Evolutionary conservation across 1,140 invertebrate genomes (phyloP), one percentile per base, ranked within the genome.

Genomic region (Zophobas atratus): DNA sequence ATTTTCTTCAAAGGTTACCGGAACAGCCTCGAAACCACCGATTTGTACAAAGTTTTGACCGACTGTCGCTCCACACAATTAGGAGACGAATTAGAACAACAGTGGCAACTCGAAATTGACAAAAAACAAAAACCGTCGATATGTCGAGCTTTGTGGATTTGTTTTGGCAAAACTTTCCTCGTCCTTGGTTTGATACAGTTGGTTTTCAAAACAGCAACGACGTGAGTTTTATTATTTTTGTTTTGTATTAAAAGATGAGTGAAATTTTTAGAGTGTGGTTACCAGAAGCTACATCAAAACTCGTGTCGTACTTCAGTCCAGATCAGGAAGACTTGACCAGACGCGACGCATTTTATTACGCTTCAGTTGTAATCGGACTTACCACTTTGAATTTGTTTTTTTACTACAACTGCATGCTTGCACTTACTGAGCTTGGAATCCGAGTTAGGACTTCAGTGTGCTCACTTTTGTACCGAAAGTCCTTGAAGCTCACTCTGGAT

Each of bases 381-480:
- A 90, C 88, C 81, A 87, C 82, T 78, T 83, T 93, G 70, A 88
- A 90, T 57, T 90, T 93, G 6, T 86, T 94, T 35, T 86, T 93
- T 51, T 90, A 94, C 77, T 95, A 97, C 88, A 92, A 93, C 3
- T 94, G 94, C 82, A 93, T 96, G 88, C 92, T 96, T 86, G 90
- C 89, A 67, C 88, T 83, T 5, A 83, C 93, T 34, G 89, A 93
- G 82, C 88, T 92, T 83, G 92, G 91, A 34, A 91, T 93, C 87
- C 93, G 94, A 85, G 89, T 95, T 73, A 88, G 95, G 2, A 88
- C 96, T 0, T 93, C 92, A 0, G 92, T 93, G 76, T 95, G 93
- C 55, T 93, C 94, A 0, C 85, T 97, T 0, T 92, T 97, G 73
- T 97, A 96, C 83, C 91, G 85, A 96, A 97, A 90, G 92, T 93